Conservation (phyloP, 2,797 vertebrate species). For the Muscicapa striata region DNA sequence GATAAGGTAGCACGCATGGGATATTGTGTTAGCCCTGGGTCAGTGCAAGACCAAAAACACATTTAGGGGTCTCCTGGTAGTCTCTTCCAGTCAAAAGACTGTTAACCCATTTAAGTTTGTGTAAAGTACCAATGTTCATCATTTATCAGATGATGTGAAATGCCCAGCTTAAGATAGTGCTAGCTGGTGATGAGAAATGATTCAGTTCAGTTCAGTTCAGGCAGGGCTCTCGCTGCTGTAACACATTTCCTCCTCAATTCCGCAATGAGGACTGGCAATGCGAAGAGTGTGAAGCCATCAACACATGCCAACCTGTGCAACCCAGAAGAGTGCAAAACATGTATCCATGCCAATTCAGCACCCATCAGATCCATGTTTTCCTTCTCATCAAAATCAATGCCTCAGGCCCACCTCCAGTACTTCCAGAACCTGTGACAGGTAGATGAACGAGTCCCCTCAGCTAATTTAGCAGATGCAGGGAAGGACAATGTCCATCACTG, state of each 20-base stretch:
- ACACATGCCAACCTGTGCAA: accelerated
- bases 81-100: background rate
- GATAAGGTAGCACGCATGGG: accelerated
- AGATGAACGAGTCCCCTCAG: background rate
- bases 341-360: background rate
- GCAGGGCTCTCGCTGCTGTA: background rate
- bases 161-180: background rate
- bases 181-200: background rate
- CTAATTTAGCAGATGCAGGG: background rate
- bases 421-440: background rate
- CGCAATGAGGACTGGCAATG: accelerated
- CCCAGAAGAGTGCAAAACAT: background rate
- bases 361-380: background rate
- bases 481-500: background rate
- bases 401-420: background rate
- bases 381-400: background rate
- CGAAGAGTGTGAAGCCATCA: background rate
- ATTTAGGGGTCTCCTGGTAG: background rate
- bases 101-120: background rate
- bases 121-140: background rate
- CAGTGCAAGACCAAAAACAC: background rate
- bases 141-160: background rate
- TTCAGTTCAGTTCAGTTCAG: background rate
- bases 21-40: background rate
- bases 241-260: background rate